phyloP scores from a whole-genome alignment of 2,888 invertebrate genomes.

The Callosobruchus maculatus region DNA sequence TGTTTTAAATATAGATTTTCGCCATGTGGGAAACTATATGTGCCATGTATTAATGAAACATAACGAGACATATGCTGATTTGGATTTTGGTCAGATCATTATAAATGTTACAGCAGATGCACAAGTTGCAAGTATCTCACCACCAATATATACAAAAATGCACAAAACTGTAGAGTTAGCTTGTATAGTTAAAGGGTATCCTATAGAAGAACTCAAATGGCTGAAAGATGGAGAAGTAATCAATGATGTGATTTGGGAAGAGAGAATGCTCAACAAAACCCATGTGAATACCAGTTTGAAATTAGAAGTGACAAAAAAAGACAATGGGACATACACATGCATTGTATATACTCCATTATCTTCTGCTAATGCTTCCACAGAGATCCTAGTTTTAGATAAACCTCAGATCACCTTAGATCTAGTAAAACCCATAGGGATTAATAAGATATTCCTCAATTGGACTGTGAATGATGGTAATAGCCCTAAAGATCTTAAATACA shows the following conservation, averaged over 20 bases:
- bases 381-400: conserved; percentile 59
- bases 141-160: conserved; percentile 51
- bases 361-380: conserved; percentile 34
- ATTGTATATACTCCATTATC: conserved; percentile 41
- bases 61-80: conserved; percentile 40
- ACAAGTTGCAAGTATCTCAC: conserved; percentile 50
- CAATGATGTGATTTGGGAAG: conserved; percentile 35
- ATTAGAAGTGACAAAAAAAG: conserved; percentile 59
- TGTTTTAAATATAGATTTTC: conserved; percentile 54
- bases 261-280: conserved; percentile 54
- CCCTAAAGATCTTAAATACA: conserved; percentile 58
- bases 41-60: conserved; percentile 52
- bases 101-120: conserved; percentile 51
- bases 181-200: conserved; percentile 60
- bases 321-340: conserved; percentile 71
- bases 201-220: conserved; percentile 57
- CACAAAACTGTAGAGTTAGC: conserved; percentile 52
- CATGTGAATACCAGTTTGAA: conserved; percentile 57
- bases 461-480: conserved; percentile 74
- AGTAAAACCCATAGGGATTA: conserved; percentile 70
- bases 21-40: conserved; percentile 60
- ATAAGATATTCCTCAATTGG: conserved; percentile 79
- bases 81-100: conserved; percentile 39
- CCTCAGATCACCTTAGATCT: conserved; percentile 70
- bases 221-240: conserved; percentile 54